These are phyloP conservation scores for Solen grandis DNA, from an alignment of 1,140 invertebrate species.

Conservation along the genomic window DNA sequence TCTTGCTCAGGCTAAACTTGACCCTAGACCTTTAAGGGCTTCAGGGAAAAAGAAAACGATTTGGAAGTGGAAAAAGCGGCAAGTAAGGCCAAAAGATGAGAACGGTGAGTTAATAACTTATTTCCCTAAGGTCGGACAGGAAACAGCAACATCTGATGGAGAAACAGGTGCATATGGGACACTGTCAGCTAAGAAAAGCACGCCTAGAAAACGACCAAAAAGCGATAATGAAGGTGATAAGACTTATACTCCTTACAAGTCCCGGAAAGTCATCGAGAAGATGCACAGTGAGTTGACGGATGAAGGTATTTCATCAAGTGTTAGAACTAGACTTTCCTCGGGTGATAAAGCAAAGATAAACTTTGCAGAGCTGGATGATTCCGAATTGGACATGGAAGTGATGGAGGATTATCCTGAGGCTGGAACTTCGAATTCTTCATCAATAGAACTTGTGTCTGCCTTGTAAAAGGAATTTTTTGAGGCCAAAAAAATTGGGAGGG, in stretches of 20 bases:
- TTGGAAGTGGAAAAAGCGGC: conserved; percentile 44
- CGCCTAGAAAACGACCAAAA: conserved; percentile 1
- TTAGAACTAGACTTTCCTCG: conserved; percentile 16
- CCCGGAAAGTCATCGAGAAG: neutral
- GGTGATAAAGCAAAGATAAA: conserved; percentile 39
- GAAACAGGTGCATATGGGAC: neutral
- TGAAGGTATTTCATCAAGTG: neutral
- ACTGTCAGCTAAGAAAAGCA: neutral
- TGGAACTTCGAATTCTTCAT: neutral
- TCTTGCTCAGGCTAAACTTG: conserved; percentile 4
- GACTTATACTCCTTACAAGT: neutral
- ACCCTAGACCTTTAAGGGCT: no score
- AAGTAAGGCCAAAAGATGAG: conserved; percentile 23
- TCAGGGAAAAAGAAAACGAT: neutral
- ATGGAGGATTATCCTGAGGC: neutral
- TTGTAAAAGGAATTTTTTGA: neutral
- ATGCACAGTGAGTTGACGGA: neutral
- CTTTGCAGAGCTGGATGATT: conserved; percentile 49
- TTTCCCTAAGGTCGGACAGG: neutral
- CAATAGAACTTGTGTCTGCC: neutral
- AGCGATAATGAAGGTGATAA: neutral
- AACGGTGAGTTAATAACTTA: conserved; percentile 13
- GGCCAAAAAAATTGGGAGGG: neutral
- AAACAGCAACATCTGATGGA: neutral
- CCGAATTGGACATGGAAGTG: conserved; percentile 36